Percentiles rank a stretch among this genome's conserved stretches.
Evolutionary conservation across 2,797 vertebrate species (phyloP).

Genomic region (Linurgus olivaceus): DNA sequence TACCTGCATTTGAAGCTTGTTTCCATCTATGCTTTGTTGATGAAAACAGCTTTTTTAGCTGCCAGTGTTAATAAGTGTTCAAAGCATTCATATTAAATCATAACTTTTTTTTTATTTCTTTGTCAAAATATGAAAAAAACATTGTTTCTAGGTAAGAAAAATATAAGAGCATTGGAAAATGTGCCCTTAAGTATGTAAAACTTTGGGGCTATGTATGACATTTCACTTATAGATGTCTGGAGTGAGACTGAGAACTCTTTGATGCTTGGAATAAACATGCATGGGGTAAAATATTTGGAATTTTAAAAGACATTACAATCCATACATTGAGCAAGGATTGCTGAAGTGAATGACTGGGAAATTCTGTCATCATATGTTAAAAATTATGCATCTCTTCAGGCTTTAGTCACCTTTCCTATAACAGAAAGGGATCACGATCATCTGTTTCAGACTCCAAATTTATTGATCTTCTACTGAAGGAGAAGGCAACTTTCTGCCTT

Average conservation of each 20-base stretch:
- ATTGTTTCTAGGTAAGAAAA: not conserved
- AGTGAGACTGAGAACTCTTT: not conserved
- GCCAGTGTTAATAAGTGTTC: not conserved
- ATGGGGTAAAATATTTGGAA: not conserved
- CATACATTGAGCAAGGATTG: not conserved
- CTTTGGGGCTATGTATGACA: not conserved
- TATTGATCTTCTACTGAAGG: not conserved
- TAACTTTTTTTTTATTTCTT: not conserved
- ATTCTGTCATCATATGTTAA: not conserved
- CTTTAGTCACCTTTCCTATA: not conserved
- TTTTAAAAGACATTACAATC: not conserved
- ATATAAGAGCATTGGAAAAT: not conserved
- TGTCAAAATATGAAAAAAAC: not conserved
- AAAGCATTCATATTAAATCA: not conserved
- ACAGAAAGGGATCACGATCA: fast-evolving
- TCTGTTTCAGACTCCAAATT: not conserved
- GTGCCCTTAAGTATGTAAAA: not conserved
- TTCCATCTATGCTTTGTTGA: not conserved
- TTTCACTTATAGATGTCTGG: not conserved
- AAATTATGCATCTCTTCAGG: not conserved
- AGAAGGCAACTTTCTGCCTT: not conserved
- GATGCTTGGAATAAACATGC: not conserved
- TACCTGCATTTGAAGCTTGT: not conserved
- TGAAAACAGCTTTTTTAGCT: not conserved
- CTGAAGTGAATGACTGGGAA: not conserved